phyloP scores from a whole-genome alignment of 2,797 vertebrate species.

The Sarcophilus harrisii region DNA sequence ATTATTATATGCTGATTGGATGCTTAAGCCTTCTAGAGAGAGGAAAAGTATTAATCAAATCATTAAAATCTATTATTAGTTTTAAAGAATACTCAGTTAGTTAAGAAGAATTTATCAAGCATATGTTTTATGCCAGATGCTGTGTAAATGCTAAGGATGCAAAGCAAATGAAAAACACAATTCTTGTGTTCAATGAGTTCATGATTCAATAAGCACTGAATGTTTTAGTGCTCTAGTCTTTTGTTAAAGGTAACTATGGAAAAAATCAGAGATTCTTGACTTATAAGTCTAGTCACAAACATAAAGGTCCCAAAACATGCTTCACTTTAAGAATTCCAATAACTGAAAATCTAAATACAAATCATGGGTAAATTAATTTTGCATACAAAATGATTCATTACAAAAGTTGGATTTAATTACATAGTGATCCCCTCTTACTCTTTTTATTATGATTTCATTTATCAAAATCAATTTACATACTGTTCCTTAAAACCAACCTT shows the following conservation, averaged over 20 bases:
- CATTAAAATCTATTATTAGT: background rate
- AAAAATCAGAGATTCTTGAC: background rate
- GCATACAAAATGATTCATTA: background rate
- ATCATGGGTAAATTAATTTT: background rate
- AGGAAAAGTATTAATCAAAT: background rate
- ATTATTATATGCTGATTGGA: background rate
- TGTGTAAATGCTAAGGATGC: background rate
- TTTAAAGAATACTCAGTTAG: background rate
- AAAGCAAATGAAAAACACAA: background rate
- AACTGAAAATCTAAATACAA: background rate
- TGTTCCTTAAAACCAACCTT: background rate
- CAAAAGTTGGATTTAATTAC: background rate
- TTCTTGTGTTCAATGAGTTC: background rate
- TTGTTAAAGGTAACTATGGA: background rate
- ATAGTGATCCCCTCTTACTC: background rate
- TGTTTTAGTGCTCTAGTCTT: background rate
- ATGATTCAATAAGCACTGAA: background rate
- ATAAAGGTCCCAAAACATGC: background rate
- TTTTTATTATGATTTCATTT: background rate
- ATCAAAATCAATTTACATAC: background rate
- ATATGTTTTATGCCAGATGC: background rate
- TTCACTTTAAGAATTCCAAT: background rate
- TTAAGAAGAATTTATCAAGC: background rate
- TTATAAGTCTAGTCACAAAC: background rate
- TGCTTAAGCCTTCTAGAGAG: background rate